Conservation (phyloP, 2,888 invertebrate genomes). For the Labia minor region DNA sequence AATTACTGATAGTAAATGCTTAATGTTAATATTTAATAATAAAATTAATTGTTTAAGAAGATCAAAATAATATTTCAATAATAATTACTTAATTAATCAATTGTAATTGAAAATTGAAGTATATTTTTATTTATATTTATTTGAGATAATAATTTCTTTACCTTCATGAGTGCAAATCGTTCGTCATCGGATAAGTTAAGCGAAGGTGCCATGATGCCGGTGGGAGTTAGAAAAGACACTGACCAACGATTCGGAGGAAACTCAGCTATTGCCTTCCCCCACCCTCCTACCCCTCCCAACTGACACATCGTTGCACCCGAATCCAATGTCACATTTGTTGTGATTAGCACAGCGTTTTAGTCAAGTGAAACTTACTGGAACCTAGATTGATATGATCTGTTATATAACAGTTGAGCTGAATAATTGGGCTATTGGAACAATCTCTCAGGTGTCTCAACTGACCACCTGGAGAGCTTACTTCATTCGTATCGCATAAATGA, state of each 20-base stretch:
- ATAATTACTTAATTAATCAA: too few species aligned
- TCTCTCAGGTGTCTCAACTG: neutral
- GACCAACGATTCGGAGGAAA: neutral
- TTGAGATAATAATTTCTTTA: too few species aligned
- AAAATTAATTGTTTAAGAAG: too few species aligned
- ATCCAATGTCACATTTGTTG: neutral
- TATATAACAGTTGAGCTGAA: neutral
- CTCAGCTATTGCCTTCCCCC: too few species aligned
- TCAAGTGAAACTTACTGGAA: neutral
- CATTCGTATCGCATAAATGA: too few species aligned
- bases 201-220: conserved; percentile 32
- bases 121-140: too few species aligned
- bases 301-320: neutral
- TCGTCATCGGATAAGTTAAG: conserved; percentile 59
- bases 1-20: too few species aligned
- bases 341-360: neutral
- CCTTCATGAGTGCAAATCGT: conserved; percentile 67
- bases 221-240: too few species aligned
- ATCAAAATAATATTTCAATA: too few species aligned
- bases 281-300: neutral
- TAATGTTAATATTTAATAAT: too few species aligned
- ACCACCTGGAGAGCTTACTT: neutral
- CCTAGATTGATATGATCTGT: neutral
- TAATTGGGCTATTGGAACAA: conserved; percentile 2
- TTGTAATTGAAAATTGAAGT: too few species aligned